Evolutionary conservation across 2,888 invertebrate species (phyloP), one percentile per base, ranked within the genome.

Genomic region (Orthosia gracilis): DNA sequence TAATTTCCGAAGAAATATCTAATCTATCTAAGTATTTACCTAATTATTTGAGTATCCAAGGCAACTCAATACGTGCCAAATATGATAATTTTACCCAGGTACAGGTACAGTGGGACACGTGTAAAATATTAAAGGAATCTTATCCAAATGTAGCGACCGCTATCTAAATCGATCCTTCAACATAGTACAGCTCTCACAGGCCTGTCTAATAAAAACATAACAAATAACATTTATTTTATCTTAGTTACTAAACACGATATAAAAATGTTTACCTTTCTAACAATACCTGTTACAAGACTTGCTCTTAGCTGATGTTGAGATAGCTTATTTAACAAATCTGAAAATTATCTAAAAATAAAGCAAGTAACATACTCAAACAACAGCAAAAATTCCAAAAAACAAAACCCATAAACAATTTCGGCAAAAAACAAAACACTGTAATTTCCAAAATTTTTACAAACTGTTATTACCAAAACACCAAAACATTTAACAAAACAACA

Each of bases 401-500:
- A 66, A 5, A 45, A 3, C 4, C n/a, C 4, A 23, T 31, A 74
- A 52, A 63, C 54, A 63, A 63, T 57, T 40, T 21, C 3, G 0
- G 17, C 69, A 67, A 64, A 67, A 67, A 11, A 45, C 57, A 69
- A 76, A 82, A 76, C 21, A 59, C 50, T 12, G 54, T 69, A 26
- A 49, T 73, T 50, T 31, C 15, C 47, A 65, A 47, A 11, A 21
- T 18, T 63, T 67, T 40, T 21, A 74, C 66, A 67, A 78, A 63
- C 31, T 47, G 66, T 70, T 70, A 70, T 55, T 18, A 59, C 47
- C 54, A 57, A 18, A 55, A 70, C 61, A 65, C 52, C 17, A 59
- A 1, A 40, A 26, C 50, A 52, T 76, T 74, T 70, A 82, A 62
- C 31, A 77, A 75, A 80, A 83, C 52, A 84, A 76, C 57, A 76